Percentiles rank a stretch among this genome's conserved stretches.
Conservation (phyloP, 2,113 vertebrate genomes). For the Madoqua kirkii region DNA sequence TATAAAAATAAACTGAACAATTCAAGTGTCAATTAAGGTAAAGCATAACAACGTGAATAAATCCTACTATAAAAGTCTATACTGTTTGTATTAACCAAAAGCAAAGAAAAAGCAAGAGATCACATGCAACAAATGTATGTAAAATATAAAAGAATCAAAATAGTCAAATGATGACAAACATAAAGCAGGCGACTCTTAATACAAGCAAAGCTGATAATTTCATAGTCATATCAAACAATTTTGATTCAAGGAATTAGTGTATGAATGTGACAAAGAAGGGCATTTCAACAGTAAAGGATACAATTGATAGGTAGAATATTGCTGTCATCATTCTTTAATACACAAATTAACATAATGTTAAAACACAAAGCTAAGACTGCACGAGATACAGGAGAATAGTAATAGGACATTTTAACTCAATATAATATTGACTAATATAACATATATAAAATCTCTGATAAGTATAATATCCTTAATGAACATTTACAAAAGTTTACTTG, state of each 20-base stretch:
- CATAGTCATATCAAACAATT: not conserved
- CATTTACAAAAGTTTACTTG: not conserved
- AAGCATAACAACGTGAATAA: not conserved
- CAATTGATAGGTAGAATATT: not conserved
- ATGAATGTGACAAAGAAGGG: not conserved
- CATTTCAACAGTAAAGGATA: not conserved
- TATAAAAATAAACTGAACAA: not conserved
- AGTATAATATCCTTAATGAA: not conserved
- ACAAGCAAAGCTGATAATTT: not conserved
- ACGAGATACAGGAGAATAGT: not conserved
- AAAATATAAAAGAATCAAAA: not conserved
- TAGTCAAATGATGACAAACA: not conserved
- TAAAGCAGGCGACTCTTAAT: not conserved
- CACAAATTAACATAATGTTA: not conserved
- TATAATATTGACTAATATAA: not conserved
- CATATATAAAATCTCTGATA: not conserved
- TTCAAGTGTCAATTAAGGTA: not conserved
- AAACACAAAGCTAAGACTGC: not conserved
- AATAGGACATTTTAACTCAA: not conserved
- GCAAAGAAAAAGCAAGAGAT: not conserved
- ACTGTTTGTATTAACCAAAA: not conserved
- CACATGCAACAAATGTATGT: not conserved
- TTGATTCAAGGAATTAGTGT: not conserved
- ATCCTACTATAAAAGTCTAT: not conserved
- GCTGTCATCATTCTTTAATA: not conserved